Base-by-base conservation (phyloP, 2,113 vertebrate species). In the Oreochromis spilurus region DNA sequence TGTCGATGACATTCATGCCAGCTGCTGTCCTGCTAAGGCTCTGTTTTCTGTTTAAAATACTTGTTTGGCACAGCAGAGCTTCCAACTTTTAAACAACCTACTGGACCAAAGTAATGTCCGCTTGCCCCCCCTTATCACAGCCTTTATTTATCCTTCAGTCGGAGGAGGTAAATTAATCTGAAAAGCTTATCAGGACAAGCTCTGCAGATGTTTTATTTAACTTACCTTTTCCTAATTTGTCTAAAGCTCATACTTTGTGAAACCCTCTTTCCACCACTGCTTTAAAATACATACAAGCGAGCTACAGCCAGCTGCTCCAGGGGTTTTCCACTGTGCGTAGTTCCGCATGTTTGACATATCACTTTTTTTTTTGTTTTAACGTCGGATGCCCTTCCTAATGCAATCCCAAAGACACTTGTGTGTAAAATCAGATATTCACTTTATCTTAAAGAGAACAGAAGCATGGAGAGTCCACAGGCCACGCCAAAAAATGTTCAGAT, bases 1-100 rank as follows among this genome's bases (percentile, higher is more conserved):
- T 58, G 90, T 65, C 24, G 36, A 85, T 84, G 90, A 85, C 84
- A 85, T 88, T 89, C 67, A 86, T 81, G 86, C 62, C 43, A 85
- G 43, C 57, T 50, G 13, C 38, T 81, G 58, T 82, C 81, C 87
- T 82, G 43, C 62, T 54, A 52, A 70, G n/a, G 36, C 82, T 82
- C 24, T 26, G 24, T 50, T 77, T 34, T 52, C 10, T 83, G 67
- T 90, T 85, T 53, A 14, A 50, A 79, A 43, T 52, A 60, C 84
- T 82, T 57, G 31, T 72, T 34, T 40, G 45, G 4, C 54, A 85
- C 62, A 75, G 24, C 2, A 12, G 11, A 57, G 48, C 40, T 50
- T 67, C 36, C 8, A 34, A 75, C 67, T 50, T 77, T 52, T 77
- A 77, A 77, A 77, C 26, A 77, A 52, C 72, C 45, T 50, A 52